These are phyloP conservation scores for Palaemon carinicauda DNA, from an alignment of 1,140 invertebrate genomes.

Conservation along the genomic window DNA sequence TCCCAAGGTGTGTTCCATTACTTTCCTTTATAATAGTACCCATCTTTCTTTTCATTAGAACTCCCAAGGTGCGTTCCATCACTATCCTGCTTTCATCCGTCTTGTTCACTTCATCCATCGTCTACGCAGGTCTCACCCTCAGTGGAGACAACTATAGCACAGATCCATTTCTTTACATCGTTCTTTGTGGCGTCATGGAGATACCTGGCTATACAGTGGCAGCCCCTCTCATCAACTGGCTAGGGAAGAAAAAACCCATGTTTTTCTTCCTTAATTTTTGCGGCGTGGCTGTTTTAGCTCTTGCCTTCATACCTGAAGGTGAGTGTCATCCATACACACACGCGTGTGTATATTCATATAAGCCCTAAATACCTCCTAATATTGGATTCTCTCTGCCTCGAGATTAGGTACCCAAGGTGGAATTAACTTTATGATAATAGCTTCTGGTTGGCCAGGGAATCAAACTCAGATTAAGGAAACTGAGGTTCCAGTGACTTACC, in stretches of 20 bases:
- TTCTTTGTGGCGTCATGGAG: conserved; percentile 48
- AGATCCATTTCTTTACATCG: conserved; percentile 48
- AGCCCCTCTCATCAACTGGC: conserved; percentile 31
- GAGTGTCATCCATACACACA: not conserved
- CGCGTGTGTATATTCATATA: no score
- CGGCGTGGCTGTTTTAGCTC: conserved; percentile 22
- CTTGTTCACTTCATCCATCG: conserved; percentile 35
- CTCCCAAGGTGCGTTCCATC: not conserved
- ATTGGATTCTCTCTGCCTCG: no score
- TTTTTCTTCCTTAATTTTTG: conserved; percentile 10
- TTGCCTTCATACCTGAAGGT: conserved; percentile 46
- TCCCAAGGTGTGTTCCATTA: no score
- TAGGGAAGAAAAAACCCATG: conserved; percentile 25
- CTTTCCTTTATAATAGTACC: no score
- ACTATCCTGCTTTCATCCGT: conserved; percentile 28
- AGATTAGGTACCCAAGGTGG: no score
- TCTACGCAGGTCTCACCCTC: conserved; percentile 48
- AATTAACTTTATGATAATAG: no score
- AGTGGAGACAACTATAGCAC: conserved; percentile 34
- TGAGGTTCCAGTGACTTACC: no score
- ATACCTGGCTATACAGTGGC: conserved; percentile 35
- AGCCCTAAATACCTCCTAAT: no score
- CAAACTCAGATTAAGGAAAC: no score
- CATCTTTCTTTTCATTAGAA: not conserved
- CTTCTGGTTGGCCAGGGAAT: no score